Base-by-base conservation (phyloP, 2,888 invertebrate genomes). In the Melikaiella ostensackeni region DNA sequence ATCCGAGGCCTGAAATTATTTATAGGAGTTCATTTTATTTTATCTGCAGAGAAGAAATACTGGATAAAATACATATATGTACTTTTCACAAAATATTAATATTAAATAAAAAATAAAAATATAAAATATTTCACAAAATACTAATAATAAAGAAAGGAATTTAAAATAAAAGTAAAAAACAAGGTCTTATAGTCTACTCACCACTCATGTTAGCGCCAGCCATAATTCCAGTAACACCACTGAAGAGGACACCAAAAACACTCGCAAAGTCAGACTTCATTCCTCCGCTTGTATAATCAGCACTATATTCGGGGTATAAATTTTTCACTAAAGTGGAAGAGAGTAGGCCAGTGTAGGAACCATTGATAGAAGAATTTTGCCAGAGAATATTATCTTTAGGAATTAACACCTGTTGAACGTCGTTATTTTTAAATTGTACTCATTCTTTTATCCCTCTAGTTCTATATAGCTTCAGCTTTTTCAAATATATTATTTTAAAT, bases 131-230 rank as follows among this genome's bases (percentile, higher is more conserved):
- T n/a, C n/a, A n/a, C n/a, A n/a, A n/a, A n/a, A n/a, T n/a, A 38
- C 16, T 16, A 42, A 42, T 16, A 16, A 16, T 42, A 16, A 11
- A 42, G 16, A 42, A 6, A 16, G 16, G 6, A 16, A 16, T 38
- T 13, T 42, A 42, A 42, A 42, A 42, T 1, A 42, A 42, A 16
- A 16, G 1, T 5, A 0, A 42, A 42, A 42, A 6, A 42, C 16
- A 42, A 42, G 42, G 16, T 21, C n/a, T n/a, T n/a, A 7, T 55
- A 55, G 11, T 55, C 9, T 21, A 83, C 92, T 91, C 88, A 93
- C 97, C 97, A 82, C 97, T 99, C 99, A 99, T 99, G 91, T 99
- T 99, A 42, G 99, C 99, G 0, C 99, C 99, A 61, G 99, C 99
- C 98, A 99, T 99, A 82, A 99, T 98, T 2, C 99, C 99, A 0